A percentile compares a stretch with the other conserved stretches of the same genome.
These are phyloP conservation scores for Limnodromus scolopaceus DNA, from an alignment of 2,797 vertebrate species.

Conservation along the genomic window DNA sequence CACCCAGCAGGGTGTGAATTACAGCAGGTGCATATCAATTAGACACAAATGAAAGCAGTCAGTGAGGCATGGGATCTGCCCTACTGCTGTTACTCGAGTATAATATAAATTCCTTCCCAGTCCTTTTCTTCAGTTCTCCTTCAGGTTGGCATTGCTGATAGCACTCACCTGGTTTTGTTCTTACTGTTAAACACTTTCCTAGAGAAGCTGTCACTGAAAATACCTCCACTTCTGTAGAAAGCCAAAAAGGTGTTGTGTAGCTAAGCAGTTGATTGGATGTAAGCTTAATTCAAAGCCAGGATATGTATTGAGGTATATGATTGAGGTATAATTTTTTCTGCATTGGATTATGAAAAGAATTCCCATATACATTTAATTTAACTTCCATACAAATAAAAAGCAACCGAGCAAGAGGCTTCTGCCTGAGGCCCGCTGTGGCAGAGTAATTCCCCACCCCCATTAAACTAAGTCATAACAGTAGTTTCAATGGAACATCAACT, in stretches of 20 bases:
- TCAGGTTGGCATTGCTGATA: not conserved
- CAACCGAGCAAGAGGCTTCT: not conserved
- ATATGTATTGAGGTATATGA: not conserved
- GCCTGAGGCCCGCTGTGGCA: not conserved
- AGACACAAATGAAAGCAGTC: not conserved
- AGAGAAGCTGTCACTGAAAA: not conserved
- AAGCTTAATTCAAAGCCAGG: not conserved
- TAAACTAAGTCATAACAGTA: not conserved
- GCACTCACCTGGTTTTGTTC: not conserved
- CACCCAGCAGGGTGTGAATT: fast-evolving
- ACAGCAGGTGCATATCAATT: not conserved
- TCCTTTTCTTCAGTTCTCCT: not conserved
- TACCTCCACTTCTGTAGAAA: not conserved
- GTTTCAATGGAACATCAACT: not conserved
- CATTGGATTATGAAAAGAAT: not conserved
- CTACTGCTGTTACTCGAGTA: not conserved
- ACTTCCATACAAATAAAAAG: not conserved
- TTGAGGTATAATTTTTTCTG: not conserved
- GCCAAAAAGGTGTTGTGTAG: not conserved
- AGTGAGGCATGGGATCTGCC: not conserved
- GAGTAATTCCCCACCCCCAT: not conserved
- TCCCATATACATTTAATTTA: not conserved
- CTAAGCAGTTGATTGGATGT: not conserved
- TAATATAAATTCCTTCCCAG: not conserved
- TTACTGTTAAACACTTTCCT: not conserved